Evolutionary conservation across 2,113 vertebrate genomes (phyloP).

Genomic region (Halichoeres trimaculatus): DNA sequence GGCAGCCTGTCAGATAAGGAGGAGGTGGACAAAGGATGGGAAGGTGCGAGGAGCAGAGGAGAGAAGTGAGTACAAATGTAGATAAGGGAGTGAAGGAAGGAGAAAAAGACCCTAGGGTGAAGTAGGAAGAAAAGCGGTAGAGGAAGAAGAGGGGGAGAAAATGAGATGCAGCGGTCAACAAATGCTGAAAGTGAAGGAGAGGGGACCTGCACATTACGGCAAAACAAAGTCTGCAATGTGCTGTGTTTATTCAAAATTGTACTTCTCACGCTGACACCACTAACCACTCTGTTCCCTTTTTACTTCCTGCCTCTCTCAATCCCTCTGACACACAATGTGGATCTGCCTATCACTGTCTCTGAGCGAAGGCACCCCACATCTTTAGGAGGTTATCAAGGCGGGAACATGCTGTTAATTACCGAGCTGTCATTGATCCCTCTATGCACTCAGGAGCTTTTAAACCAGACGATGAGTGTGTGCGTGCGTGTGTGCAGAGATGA

Average conservation of each 20-base stretch:
- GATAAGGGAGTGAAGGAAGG: constrained; percentile 26
- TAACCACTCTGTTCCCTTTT: constrained; percentile 16
- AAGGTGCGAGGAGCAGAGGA: constrained; percentile 6
- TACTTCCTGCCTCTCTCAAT: background rate
- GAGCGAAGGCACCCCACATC: constrained; percentile 23
- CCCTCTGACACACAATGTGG: constrained; percentile 21
- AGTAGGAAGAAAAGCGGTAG: constrained; percentile 10
- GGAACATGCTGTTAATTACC: constrained; percentile 54
- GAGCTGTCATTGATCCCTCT: constrained; percentile 38
- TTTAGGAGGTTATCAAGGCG: constrained; percentile 44
- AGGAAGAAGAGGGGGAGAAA: constrained; percentile 12
- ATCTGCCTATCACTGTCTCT: constrained; percentile 42
- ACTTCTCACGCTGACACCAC: constrained; percentile 2
- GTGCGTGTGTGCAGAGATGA: constrained; percentile 13
- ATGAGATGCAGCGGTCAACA: constrained; percentile 34
- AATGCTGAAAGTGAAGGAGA: constrained; percentile 3
- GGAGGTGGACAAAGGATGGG: constrained; percentile 40
- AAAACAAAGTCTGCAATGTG: constrained; percentile 12
- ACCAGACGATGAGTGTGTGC: constrained; percentile 5
- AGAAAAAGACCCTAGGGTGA: constrained; percentile 22
- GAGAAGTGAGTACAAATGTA: constrained; percentile 16
- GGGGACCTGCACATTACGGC: background rate
- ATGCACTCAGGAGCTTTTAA: background rate
- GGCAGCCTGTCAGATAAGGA: constrained; percentile 68
- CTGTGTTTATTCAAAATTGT: constrained; percentile 2